Evolutionary conservation across 2,113 vertebrate species (phyloP), one percentile per base, ranked within the genome.

Genomic region (Prionailurus viverrinus): DNA sequence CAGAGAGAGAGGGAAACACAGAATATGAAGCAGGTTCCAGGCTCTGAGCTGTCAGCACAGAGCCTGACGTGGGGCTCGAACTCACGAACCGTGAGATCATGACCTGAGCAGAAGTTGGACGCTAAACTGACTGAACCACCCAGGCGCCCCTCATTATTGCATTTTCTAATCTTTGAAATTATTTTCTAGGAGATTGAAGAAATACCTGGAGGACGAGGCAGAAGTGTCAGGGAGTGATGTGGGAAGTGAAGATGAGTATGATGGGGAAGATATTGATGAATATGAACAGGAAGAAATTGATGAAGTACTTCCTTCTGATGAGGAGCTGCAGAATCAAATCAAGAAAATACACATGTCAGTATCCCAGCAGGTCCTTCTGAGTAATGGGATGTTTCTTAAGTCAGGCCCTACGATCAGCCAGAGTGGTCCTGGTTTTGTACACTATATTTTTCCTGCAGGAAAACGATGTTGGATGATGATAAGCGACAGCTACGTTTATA

Each of bases 291-390:
- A 99, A 0, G 93, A 99, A 8, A 98, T 99, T 81, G 99, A 99
- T 0, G 99, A 99, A 95, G 99, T 99, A 0, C 99, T 99, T 69
- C 99, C 99, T 1, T 99, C 99, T 0, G 99, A 99, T 9, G 99
- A 98, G 5, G 99, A 99, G 97, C 98, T 99, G 10, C 99, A 99
- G 96, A 99, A 99, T 87, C 99, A 99, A 97, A 98, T 99, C 95
- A 99, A 99, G 98, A 99, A 99, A 98, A 99, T 99, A 96, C 99
- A 99, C 98, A 99, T 99, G 99, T 99, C 94, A 99, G 99, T 99
- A 96, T 80, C 5, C 1, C 36, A 16, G 1, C 12, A 4, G 39
- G 0, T 45, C 48, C 78, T 4, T 76, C 45, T 87, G 61, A 15
- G 29, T 27, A 58, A 19, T 9, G 25, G n/a, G 80, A 11, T 58